Base-by-base conservation (phyloP, 2,888 invertebrate species). In the Drosophila mayaguana region DNA sequence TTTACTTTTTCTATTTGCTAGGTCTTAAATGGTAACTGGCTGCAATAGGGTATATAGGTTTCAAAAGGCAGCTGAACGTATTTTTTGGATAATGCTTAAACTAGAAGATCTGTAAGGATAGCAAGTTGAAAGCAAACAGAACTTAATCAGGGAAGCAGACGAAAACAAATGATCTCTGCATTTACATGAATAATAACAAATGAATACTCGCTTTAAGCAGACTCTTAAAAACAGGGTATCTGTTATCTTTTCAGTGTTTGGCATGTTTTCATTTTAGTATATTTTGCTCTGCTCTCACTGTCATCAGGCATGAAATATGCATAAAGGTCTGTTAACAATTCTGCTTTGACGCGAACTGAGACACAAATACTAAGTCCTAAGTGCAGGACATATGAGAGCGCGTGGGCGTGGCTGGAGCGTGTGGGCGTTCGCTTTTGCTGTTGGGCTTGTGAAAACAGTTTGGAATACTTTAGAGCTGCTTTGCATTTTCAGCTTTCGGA, bases 401-500 rank as follows among this genome's bases (percentile, higher is more conserved):
- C 20, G 43, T 46, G 75, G 75, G 79, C 66, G 75, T 78, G 74
- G 61, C 59, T 40, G 45, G 22, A 54, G 64, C 16, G 34, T 43
- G 42, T 69, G 64, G 54, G 54, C 54, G 54, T 18, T 11, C 32
- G 48, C 20, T 16, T n/a, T 20, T 43, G 56, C 43, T 34, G 18
- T 40, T 18, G 43, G 66, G 45, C 32, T 46, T 83, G 78, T 50
- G 51, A 71, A 80, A 80, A 84, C 81, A 68, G 81, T 88, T 89
- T 89, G 69, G 61, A 86, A 86, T 86, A 81, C 85, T 88, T 89
- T 79, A 64, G 80, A 89, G 85, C 89, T 87, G 85, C 68, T 86
- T 86, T 86, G 85, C 87, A 89, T 86, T 87, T 87, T 87, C 79
- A 68, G 88, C 87, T 84, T 84, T 78, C 70, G 78, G 89, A 82